phyloP scores from a whole-genome alignment of 2,888 invertebrate species.

The Athalia cordata region DNA sequence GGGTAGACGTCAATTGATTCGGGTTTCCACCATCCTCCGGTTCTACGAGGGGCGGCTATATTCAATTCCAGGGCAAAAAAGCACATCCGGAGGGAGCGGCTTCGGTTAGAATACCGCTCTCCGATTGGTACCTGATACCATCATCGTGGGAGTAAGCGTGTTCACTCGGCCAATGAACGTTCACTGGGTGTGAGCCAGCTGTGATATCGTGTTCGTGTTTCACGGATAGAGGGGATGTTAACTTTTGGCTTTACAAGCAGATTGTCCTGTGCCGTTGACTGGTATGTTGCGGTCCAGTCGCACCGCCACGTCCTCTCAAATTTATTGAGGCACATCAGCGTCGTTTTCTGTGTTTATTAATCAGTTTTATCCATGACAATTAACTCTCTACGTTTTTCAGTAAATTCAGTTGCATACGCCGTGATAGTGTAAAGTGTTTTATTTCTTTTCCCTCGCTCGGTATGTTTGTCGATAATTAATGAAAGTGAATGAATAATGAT shows the following conservation, averaged over 20 bases:
- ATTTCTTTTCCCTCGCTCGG: too few relatives aligned
- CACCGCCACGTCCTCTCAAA: slow-evolving; percentile 59
- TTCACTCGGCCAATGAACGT: slow-evolving; percentile 61
- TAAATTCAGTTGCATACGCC: too few relatives aligned
- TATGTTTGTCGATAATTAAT: too few relatives aligned
- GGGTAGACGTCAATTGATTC: slow-evolving; percentile 72
- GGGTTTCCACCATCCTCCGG: slow-evolving; percentile 61
- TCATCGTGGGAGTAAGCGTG: slow-evolving; percentile 52
- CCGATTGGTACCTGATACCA: slow-evolving; percentile 59
- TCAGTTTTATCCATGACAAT: background rate
- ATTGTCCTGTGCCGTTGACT: slow-evolving; percentile 73
- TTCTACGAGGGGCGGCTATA: slow-evolving; percentile 62
- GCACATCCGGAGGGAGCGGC: slow-evolving; percentile 61
- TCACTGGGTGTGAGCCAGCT: slow-evolving; percentile 61
- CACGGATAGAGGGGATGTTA: slow-evolving; percentile 65
- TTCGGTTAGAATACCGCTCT: slow-evolving; percentile 54
- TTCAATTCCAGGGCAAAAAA: slow-evolving; percentile 71
- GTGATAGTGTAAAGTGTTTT: too few relatives aligned
- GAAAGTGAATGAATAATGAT: too few relatives aligned
- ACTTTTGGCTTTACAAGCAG: slow-evolving; percentile 65
- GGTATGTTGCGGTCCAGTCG: slow-evolving; percentile 67
- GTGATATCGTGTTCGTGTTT: slow-evolving; percentile 64
- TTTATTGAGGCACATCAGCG: slow-evolving; percentile 1
- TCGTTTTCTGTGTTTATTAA: background rate
- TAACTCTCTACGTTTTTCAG: too few relatives aligned